Conservation (phyloP, 1,140 invertebrate species). For the Papilio glaucus region DNA sequence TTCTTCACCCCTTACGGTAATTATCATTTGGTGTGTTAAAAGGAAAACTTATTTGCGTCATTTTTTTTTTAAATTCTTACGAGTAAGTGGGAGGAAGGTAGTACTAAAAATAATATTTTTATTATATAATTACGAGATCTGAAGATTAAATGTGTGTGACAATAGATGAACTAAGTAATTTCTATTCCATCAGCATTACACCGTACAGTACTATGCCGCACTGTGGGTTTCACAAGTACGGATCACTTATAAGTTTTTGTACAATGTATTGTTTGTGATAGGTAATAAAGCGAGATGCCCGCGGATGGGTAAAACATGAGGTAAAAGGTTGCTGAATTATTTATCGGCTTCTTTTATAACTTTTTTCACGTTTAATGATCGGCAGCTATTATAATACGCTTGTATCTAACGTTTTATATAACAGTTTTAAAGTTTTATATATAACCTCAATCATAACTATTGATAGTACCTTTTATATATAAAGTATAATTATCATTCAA, state of each 20-base stretch:
- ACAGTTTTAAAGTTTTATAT: no score
- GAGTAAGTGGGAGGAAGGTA: no score
- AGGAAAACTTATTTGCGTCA: no score
- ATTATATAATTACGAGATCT: no score
- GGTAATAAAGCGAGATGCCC: not conserved
- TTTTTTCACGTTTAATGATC: conserved; percentile 1
- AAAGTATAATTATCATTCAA: no score
- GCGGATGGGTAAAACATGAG: not conserved
- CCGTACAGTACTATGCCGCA: not conserved
- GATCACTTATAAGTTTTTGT: not conserved
- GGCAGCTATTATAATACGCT: not conserved
- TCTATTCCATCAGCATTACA: not conserved
- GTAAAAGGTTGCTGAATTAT: conserved; percentile 18
- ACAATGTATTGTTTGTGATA: not conserved
- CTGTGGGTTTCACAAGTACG: not conserved
- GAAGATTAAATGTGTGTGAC: no score
- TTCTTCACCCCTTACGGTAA: no score
- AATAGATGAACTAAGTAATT: not conserved
- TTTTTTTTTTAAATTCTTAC: no score
- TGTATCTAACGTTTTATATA: not conserved
- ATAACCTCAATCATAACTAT: no score
- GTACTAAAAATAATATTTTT: no score
- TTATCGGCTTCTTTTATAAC: conserved; percentile 4
- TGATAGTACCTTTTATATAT: no score
- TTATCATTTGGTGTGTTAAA: no score